Base-by-base conservation (phyloP, 2,888 invertebrate genomes). In the Dasysyrphus albostriatus region DNA sequence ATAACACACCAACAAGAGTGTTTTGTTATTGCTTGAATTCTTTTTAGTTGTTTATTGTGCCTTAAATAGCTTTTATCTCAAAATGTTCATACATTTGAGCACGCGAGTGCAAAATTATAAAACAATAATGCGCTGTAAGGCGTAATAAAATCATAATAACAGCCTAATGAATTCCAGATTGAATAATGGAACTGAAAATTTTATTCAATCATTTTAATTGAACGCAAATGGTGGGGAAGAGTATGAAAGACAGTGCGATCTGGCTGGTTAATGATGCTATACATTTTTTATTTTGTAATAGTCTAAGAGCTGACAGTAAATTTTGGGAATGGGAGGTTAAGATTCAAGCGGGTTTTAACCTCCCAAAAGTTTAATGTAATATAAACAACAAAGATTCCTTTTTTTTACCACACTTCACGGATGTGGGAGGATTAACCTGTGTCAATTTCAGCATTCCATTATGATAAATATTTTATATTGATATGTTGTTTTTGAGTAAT, bases 101-200 rank as follows among this genome's bases (percentile, higher is more conserved):
- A 76, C 56, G 65, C 19, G 56, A 32, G 19, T 56, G 39, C 16
- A 24, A 56, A 75, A 56, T 65, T 65, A 63, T 65, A 39, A 51
- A 37, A 37, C 34, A 69, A 51, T 56, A 65, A 56, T 65, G 29
- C 42, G 19, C 42, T 49, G 19, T 5, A 19, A 37, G 32, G 51
- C 10, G 42, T 61, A 70, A 70, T 61, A 32, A 63, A 78, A 49
- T 29, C 14, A 58, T 59, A 69, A 59, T 77, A 32, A 61, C 19
- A 39, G 24, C 0, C 4, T 61, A 14, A 39, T 19, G 39, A 61
- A 12, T 39, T 61, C 19, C 3, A 39, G 14, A 59, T 59, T 59
- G 16, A 19, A 19, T 59, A 59, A 59, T 37, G 19, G 37, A 61
- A 42, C 7, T 39, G 32, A 24, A 49, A 58, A 29, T 32, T 4